A percentile compares a stretch with the other conserved stretches of the same genome.
Evolutionary conservation across 2,888 invertebrate genomes (phyloP).

Genomic region (Kuschelorhynchus macadamiae): DNA sequence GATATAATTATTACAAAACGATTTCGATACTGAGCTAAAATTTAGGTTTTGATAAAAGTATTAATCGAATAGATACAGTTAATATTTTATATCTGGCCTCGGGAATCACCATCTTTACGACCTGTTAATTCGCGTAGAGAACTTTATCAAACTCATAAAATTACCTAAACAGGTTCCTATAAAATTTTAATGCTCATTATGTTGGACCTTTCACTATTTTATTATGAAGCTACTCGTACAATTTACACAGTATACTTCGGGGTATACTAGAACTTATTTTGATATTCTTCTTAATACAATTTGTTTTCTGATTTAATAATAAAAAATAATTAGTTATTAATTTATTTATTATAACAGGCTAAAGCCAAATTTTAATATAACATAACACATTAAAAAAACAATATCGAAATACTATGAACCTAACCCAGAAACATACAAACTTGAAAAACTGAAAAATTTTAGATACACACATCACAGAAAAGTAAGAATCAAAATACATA

Average conservation of each 20-base stretch:
- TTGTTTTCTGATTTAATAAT: too few relatives aligned
- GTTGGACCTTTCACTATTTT: slow-evolving; percentile 28
- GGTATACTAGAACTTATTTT: neutral
- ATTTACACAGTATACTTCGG: neutral
- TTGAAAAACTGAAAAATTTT: too few relatives aligned
- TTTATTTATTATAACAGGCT: neutral
- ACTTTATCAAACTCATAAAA: slow-evolving; percentile 20
- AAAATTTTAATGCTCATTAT: slow-evolving; percentile 23
- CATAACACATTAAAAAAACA: too few relatives aligned
- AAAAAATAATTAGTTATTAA: neutral
- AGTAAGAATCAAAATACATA: too few relatives aligned
- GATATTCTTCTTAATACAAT: too few relatives aligned
- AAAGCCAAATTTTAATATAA: too few relatives aligned
- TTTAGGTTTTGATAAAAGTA: neutral
- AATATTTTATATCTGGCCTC: slow-evolving; percentile 4
- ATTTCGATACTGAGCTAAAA: neutral
- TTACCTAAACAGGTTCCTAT: slow-evolving; percentile 18
- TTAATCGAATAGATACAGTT: neutral
- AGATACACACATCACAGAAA: too few relatives aligned
- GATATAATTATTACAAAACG: slow-evolving; percentile 3
- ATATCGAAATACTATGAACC: too few relatives aligned
- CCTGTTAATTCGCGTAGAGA: slow-evolving; percentile 24
- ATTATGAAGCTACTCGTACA: slow-evolving; percentile 1
- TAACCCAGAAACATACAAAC: too few relatives aligned
- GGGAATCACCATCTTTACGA: slow-evolving; percentile 9